Evolutionary conservation across 1,140 invertebrate species (phyloP), one percentile per base, ranked within the genome.

Genomic region (Phocides pigmalion): DNA sequence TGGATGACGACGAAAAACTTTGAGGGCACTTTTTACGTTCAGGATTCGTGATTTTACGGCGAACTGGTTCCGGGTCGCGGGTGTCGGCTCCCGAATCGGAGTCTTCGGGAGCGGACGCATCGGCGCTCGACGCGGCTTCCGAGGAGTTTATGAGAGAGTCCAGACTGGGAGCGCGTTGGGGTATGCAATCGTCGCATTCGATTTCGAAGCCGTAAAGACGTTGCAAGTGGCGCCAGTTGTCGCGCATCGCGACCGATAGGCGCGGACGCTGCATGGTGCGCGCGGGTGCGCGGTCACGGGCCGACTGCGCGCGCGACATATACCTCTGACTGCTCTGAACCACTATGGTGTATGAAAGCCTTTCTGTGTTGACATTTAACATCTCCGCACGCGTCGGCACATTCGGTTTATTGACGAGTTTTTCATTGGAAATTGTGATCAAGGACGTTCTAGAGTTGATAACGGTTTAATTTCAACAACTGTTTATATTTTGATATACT

Each of bases 61-160:
- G 63, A n/a, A 76, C 54, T 0, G 82, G 80, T 15, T 89, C 88
- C 8, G 79, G 82, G 12, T 90, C 88, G 49, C 84, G 82, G 4
- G 88, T 90, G 58, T 90, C 88, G 4, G 88, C 86, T 11, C 92
- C 92, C 0, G 93, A 94, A 73, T 94, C 93, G 2, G 93, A 93
- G 70, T 93, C 93, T 32, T 90, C 89, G 1, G 84, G 82, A 19
- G 91, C 89, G 12, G 89, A 92, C 3, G 91, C 92, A 63, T 93
- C 92, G 22, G 87, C 93, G 22, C 90, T 86, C 62, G 92, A 93
- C 3, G 89, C 89, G 47, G 92, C 92, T 44, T 93, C 93, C 0
- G 94, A 94, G 9, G 94, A 93, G 80, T 94, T 94, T 37, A 94
- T 94, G 3, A 95, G 87, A 20, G 94, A 94, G 79, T 95, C 94